Evolutionary conservation across 2,113 vertebrate species (phyloP).

Genomic region (Uria aalge): DNA sequence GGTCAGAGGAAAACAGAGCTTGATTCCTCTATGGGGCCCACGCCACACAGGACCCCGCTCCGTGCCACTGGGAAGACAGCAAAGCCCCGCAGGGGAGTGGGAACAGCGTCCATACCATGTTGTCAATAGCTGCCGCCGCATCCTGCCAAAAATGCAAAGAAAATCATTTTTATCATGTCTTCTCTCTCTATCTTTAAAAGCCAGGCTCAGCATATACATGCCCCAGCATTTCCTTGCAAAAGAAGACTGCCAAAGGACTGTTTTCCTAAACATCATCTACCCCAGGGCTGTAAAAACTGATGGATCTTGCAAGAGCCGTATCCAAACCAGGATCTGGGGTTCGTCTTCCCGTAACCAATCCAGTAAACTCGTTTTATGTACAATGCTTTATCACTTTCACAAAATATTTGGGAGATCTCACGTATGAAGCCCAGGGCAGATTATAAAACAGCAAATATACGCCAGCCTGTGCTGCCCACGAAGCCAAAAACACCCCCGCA

Average conservation of each 20-base stretch:
- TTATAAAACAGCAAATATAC: fast-evolving
- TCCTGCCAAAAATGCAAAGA: conserved; percentile 75
- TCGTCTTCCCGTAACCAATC: fast-evolving
- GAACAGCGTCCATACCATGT: conserved; percentile 81
- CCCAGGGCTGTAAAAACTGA: neutral
- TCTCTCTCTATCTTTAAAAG: neutral
- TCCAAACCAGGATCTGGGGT: neutral
- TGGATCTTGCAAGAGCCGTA: fast-evolving
- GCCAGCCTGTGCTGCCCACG: fast-evolving
- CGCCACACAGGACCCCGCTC: fast-evolving
- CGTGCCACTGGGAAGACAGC: fast-evolving
- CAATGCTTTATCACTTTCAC: fast-evolving
- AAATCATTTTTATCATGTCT: neutral
- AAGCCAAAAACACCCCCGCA: neutral
- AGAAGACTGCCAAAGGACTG: fast-evolving
- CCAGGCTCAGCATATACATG: fast-evolving
- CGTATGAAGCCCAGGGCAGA: fast-evolving
- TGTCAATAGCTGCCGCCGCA: conserved; percentile 94
- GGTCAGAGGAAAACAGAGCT: neutral
- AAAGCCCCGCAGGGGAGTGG: fast-evolving
- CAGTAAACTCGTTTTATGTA: neutral
- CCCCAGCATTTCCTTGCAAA: fast-evolving
- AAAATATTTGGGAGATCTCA: neutral
- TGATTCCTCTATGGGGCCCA: neutral
- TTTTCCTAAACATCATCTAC: neutral